phyloP scores from a whole-genome alignment of 2,797 vertebrate genomes.

The Liparis tanakae region DNA sequence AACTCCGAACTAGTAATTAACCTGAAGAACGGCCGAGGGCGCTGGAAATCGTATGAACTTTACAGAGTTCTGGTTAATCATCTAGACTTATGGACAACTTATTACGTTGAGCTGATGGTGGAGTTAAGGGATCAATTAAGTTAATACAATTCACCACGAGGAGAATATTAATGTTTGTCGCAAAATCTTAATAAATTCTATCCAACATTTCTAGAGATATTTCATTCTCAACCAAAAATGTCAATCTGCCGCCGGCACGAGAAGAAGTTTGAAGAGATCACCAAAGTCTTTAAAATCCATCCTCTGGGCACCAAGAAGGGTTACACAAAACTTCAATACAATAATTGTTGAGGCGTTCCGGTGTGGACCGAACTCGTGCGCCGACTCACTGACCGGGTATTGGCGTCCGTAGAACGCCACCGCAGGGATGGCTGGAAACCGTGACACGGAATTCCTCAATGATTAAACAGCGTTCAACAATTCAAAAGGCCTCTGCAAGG shows the following conservation, averaged over 20 bases:
- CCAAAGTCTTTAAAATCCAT: neutral
- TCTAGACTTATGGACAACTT: neutral
- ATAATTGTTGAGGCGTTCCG: constrained; percentile 13
- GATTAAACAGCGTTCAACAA: neutral
- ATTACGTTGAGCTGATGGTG: neutral
- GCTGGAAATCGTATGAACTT: neutral
- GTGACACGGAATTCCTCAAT: neutral
- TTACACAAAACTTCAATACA: neutral
- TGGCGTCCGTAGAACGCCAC: too few species aligned
- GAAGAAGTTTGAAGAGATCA: neutral
- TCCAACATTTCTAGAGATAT: constrained; percentile 6
- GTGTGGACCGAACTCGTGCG: neutral
- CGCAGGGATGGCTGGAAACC: neutral
- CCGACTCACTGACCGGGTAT: neutral
- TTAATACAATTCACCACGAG: neutral
- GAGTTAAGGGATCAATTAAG: neutral
- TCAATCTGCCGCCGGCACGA: neutral
- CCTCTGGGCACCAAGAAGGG: neutral
- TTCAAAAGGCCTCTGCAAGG: constrained; percentile 3
- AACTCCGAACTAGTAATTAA: neutral
- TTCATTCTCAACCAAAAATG: constrained; percentile 13
- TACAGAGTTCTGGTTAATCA: neutral
- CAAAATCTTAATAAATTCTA: neutral
- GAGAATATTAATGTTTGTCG: neutral
- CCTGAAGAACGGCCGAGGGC: neutral